Evolutionary conservation across 1,140 invertebrate genomes (phyloP).

Genomic region (Aphaenogaster floridana): DNA sequence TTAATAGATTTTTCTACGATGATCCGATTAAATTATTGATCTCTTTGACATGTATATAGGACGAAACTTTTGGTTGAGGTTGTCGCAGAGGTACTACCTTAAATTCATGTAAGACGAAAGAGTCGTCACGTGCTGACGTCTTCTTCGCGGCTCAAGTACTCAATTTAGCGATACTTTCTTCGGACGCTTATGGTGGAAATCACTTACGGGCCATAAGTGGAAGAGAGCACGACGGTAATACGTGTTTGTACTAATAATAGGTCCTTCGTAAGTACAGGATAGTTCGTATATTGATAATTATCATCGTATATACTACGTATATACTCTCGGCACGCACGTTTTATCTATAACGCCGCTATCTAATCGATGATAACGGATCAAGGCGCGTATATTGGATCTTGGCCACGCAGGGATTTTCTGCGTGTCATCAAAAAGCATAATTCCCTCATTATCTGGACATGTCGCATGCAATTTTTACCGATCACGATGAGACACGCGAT

Average conservation of each 20-base stretch:
- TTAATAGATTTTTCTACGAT: too few relatives aligned
- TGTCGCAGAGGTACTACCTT: not conserved
- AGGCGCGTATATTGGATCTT: not conserved
- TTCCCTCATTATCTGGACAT: slow-evolving; percentile 5
- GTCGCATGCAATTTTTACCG: not conserved
- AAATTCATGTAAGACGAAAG: slow-evolving; percentile 56
- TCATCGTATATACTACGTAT: slow-evolving; percentile 42
- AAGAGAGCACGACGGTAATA: slow-evolving; percentile 71
- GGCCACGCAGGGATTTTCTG: not conserved
- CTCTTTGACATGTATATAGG: too few relatives aligned
- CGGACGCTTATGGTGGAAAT: slow-evolving; percentile 69
- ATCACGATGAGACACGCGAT: not conserved
- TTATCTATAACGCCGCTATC: slow-evolving; percentile 57
- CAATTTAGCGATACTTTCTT: slow-evolving; percentile 72
- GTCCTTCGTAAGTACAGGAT: slow-evolving; percentile 69
- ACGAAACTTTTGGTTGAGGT: too few relatives aligned
- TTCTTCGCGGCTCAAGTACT: slow-evolving; percentile 66
- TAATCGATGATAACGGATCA: slow-evolving; percentile 12
- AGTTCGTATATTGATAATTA: slow-evolving; percentile 70
- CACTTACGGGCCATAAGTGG: slow-evolving; percentile 70
- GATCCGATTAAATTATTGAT: too few relatives aligned
- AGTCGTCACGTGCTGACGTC: slow-evolving; percentile 62
- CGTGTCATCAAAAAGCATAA: not conserved
- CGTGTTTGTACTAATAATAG: slow-evolving; percentile 74
- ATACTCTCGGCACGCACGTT: not conserved